Evolutionary conservation across 2,113 vertebrate species (phyloP), one percentile per base, ranked within the genome.

Genomic region (Ictidomys tridecemlineatus): DNA sequence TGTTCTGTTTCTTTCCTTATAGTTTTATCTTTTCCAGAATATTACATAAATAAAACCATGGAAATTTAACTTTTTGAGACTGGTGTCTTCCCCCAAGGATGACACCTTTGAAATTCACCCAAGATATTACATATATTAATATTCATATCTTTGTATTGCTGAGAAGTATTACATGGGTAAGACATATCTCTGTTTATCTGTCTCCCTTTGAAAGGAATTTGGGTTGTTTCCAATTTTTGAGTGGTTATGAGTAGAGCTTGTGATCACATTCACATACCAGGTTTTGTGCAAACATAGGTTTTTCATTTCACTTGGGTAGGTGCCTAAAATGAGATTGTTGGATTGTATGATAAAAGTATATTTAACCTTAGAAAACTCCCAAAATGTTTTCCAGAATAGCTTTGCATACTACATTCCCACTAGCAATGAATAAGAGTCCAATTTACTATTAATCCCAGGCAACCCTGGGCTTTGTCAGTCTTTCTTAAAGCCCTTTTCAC

Each of bases 21-120:
- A 45, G 42, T 45, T 45, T 45, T 45, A 45, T 45, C 1, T 45
- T 45, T 45, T 45, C 42, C 42, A 45, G 42, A 45, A 45, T 45
- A 45, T 45, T 45, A 45, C 42, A 37, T 45, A 93, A 91, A 48
- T 86, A 32, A 32, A 45, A 85, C 2, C 34, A 80, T 53, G 89
- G 34, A 61, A 87, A 85, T 87, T 14, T 63, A 91, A 89, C 53
- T 37, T 96, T 82, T 58, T 67, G 83, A 91, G 42, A 48, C 17
- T 45, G 13, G 11, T 8, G 58, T 85, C 51, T 79, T 89, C 58
- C 26, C 65, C 7, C 42, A 42, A 48, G 56, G 8, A 84, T 51
- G 78, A 79, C 85, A 63, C 11, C 63, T 94, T 85, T 79, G 48
- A 92, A 94, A 85, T 85, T 74, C 67, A 63, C 32, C 65, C 8